A percentile compares a stretch with the other conserved stretches of the same genome.
phyloP scores from a whole-genome alignment of 92 coral and sea anemone genomes.

The Porites rus region DNA sequence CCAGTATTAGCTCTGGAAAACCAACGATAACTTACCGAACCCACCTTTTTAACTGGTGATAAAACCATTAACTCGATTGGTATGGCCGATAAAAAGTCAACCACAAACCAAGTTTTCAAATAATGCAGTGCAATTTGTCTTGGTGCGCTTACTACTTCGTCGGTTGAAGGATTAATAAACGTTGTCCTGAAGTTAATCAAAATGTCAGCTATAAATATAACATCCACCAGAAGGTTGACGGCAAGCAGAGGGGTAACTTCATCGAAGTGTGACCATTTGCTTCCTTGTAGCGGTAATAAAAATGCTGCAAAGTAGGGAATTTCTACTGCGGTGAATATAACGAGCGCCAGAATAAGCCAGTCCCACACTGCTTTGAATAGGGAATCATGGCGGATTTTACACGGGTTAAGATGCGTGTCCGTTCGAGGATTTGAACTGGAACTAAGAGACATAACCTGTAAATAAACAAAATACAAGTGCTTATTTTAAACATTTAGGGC shows the following conservation, averaged over 20 bases:
- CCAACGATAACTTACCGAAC: slow-evolving; percentile 8
- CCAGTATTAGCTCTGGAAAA: not conserved
- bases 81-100: slow-evolving; percentile 94
- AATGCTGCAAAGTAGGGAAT: slow-evolving; percentile 94
- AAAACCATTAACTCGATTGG: slow-evolving; percentile 90
- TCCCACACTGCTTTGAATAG: slow-evolving; percentile 99
- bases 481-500: too few relatives aligned
- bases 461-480: not conserved
- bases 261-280: slow-evolving; percentile 7
- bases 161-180: slow-evolving; percentile 64
- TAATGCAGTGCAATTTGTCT: slow-evolving; percentile 90
- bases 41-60: not conserved
- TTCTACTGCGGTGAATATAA: slow-evolving; percentile 95
- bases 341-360: slow-evolving; percentile 89
- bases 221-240: slow-evolving; percentile 86
- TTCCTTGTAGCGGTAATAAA: slow-evolving; percentile 51
- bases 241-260: slow-evolving; percentile 55
- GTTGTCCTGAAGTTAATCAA: slow-evolving; percentile 95
- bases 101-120: slow-evolving; percentile 92
- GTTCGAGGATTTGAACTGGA: slow-evolving; percentile 78
- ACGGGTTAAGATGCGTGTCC: slow-evolving; percentile 76
- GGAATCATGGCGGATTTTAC: slow-evolving; percentile 95
- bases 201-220: slow-evolving; percentile 92
- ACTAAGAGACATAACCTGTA: slow-evolving; percentile 96
- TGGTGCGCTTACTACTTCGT: slow-evolving; percentile 81